Conservation (phyloP, 2,888 invertebrate species). For the Microlaimidae sp. region DNA sequence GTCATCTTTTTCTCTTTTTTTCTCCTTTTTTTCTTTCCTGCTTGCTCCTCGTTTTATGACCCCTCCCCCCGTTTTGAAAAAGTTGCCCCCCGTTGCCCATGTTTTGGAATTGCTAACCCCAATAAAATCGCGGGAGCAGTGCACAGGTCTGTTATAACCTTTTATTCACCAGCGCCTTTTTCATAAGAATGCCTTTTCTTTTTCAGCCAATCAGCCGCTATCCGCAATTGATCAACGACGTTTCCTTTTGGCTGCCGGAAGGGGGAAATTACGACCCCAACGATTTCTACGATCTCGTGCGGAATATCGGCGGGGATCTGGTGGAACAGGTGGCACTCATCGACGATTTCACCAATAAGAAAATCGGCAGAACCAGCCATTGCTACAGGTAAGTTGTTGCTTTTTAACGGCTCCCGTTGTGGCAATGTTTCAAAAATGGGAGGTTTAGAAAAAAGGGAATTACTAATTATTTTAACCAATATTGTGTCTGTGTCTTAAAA, state of each 20-base stretch:
- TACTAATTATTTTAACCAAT: no score
- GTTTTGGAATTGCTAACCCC: no score
- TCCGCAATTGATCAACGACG: constrained; percentile 72
- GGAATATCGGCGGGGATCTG: constrained; percentile 70
- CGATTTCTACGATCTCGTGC: constrained; percentile 62
- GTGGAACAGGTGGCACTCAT: constrained; percentile 72
- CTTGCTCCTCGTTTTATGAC: no score
- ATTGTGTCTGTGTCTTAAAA: no score
- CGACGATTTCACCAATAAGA: constrained; percentile 70
- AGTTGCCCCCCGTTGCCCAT: no score
- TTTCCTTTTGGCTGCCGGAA: constrained; percentile 84
- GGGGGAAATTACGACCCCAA: constrained; percentile 27
- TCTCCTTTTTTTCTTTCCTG: no score
- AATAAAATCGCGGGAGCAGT: no score
- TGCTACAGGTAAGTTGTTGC: constrained; percentile 62
- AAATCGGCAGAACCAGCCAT: constrained; percentile 60
- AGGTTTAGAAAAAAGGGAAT: not conserved
- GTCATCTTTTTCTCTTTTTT: no score
- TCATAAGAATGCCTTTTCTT: constrained; percentile 3
- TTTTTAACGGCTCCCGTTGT: not conserved
- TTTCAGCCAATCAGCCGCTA: constrained; percentile 57
- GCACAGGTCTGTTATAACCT: no score
- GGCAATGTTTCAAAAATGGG: not conserved
- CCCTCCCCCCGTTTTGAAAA: no score
- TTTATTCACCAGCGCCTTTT: not conserved